Percentiles rank a stretch among this genome's conserved stretches.
Evolutionary conservation across 2,888 invertebrate genomes (phyloP).

Genomic region (Glaucopsyche alexis): DNA sequence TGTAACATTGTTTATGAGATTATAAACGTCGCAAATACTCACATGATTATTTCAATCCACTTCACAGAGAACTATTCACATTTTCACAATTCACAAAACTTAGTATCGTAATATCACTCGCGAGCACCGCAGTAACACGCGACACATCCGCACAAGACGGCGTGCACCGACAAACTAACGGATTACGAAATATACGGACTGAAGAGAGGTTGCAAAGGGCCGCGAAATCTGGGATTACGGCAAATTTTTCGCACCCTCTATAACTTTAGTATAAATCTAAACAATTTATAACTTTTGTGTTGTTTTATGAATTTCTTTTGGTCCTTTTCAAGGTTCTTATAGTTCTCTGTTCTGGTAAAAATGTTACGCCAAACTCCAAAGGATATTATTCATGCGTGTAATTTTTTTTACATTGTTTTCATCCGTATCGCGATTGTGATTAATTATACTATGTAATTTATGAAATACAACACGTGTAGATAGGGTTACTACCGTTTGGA

Average conservation of each 20-base stretch:
- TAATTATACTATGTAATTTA: not conserved
- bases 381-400: not conserved
- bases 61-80: conserved; percentile 9
- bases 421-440: not conserved
- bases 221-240: not conserved
- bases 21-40: not conserved
- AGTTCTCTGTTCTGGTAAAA: not conserved
- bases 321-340: not conserved
- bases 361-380: no score
- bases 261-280: conserved; percentile 7
- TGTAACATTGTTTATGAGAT: not conserved
- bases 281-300: conserved; percentile 24
- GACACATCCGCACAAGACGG: not conserved
- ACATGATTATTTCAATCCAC: conserved; percentile 16
- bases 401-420: not conserved
- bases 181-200: not conserved
- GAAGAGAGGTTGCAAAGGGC: not conserved
- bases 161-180: not conserved
- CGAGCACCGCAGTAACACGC: not conserved
- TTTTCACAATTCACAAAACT: conserved; percentile 15
- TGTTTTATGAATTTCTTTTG: conserved; percentile 10
- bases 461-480: not conserved
- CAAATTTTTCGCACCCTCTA: conserved; percentile 13
- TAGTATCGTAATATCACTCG: conserved; percentile 16
- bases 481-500: no score